Conservation (phyloP, 1,140 invertebrate species). For the Potamilus streckersoni region DNA sequence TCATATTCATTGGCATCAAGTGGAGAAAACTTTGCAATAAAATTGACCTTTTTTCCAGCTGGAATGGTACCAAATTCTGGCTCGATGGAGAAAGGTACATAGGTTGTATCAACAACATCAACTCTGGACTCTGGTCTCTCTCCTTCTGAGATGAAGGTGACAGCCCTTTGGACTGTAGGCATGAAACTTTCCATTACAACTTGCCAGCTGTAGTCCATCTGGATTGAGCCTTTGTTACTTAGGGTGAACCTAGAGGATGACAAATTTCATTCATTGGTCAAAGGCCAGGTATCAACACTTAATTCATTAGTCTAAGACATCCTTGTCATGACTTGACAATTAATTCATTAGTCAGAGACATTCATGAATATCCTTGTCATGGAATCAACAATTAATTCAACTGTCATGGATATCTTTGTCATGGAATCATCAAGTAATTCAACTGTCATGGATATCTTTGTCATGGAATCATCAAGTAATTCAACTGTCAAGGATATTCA, state of each 20-base stretch:
- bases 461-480: too few species aligned
- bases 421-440: too few species aligned
- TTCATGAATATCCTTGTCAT: not conserved
- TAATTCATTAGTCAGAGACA: not conserved
- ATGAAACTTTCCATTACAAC: slow-evolving; percentile 64
- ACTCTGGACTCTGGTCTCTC: slow-evolving; percentile 55
- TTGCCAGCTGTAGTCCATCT: slow-evolving; percentile 66
- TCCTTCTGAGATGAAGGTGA: slow-evolving; percentile 60
- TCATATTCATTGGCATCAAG: slow-evolving; percentile 67
- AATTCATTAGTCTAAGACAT: not conserved
- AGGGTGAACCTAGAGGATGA: slow-evolving; percentile 51
- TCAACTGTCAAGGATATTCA: too few species aligned
- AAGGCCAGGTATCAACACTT: not conserved
- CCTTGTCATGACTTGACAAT: not conserved
- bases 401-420: not conserved
- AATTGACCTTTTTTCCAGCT: slow-evolving; percentile 55
- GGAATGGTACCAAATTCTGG: slow-evolving; percentile 62
- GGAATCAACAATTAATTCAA: not conserved
- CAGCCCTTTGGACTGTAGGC: slow-evolving; percentile 51
- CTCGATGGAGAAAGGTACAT: slow-evolving; percentile 64
- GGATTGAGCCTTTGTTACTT: slow-evolving; percentile 60
- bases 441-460: too few species aligned
- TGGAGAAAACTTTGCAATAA: slow-evolving; percentile 66
- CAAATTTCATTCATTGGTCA: slow-evolving; percentile 1
- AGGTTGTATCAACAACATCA: slow-evolving; percentile 51